These are phyloP conservation scores for Oreocharis arfaki DNA, from an alignment of 2,113 vertebrate species.

Conservation along the genomic window DNA sequence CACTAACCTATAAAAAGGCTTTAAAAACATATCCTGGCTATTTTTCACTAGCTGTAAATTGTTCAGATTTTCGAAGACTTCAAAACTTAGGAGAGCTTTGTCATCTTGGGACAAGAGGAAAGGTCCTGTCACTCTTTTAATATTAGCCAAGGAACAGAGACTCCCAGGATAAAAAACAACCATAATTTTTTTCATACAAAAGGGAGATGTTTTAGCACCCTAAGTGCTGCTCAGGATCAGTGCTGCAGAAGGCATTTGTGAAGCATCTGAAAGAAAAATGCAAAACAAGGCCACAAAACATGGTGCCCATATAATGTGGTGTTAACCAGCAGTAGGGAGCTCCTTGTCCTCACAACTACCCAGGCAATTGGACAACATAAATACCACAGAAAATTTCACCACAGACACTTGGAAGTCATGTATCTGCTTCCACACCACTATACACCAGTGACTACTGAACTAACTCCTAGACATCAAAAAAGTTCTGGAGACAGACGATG, in stretches of 20 bases:
- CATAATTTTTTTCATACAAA: fast-evolving
- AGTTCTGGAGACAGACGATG: not conserved
- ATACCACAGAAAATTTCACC: not conserved
- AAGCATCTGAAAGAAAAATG: not conserved
- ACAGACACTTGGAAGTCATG: not conserved
- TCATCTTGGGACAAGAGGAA: not conserved
- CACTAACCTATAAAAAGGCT: not conserved
- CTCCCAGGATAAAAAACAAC: not conserved
- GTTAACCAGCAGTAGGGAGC: not conserved
- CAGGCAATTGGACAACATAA: not conserved
- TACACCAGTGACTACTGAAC: not conserved
- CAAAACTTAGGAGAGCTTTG: not conserved
- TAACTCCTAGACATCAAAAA: not conserved
- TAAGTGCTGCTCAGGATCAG: not conserved
- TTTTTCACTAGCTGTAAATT: not conserved
- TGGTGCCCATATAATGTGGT: not conserved
- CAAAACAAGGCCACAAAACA: not conserved
- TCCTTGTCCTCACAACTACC: not conserved
- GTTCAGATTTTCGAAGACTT: not conserved
- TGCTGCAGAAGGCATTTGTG: not conserved
- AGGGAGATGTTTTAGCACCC: not conserved
- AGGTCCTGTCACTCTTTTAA: not conserved
- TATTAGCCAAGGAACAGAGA: not conserved
- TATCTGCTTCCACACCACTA: not conserved
- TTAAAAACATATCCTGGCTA: not conserved